phyloP scores from a whole-genome alignment of 2,797 vertebrate species.

The Chromobotia macracanthus region DNA sequence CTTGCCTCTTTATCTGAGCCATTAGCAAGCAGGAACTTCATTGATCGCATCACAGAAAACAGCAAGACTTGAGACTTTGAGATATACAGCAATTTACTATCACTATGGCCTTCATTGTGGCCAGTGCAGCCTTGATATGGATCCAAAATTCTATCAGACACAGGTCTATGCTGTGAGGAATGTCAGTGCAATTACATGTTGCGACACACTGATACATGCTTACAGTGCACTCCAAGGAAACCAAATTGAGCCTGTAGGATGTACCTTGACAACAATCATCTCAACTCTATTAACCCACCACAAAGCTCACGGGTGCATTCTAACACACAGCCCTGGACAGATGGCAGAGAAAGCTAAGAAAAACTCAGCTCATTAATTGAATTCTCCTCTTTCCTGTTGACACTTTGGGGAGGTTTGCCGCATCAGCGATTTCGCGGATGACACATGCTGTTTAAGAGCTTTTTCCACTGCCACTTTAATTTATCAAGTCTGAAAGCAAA shows the following conservation, averaged over 20 bases:
- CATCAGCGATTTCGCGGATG: slow-evolving; percentile 44
- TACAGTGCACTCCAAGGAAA: background rate
- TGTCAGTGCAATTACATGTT: background rate
- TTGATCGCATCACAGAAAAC: slow-evolving; percentile 24
- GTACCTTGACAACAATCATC: background rate
- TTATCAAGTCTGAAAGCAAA: slow-evolving; percentile 44
- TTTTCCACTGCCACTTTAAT: slow-evolving; percentile 34
- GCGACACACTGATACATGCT: background rate
- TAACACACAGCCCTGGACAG: background rate
- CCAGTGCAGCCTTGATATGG: background rate
- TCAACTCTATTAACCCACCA: background rate
- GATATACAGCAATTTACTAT: background rate
- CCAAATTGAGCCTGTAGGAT: background rate
- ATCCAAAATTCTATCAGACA: background rate
- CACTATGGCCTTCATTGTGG: background rate
- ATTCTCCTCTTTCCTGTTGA: slow-evolving; percentile 35
- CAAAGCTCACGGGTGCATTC: background rate
- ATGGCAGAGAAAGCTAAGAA: background rate
- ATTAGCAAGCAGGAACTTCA: slow-evolving; percentile 30
- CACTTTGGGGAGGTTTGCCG: slow-evolving; percentile 29
- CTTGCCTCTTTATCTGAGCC: slow-evolving; percentile 29
- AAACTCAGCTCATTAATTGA: slow-evolving; percentile 36
- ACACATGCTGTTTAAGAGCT: slow-evolving; percentile 34
- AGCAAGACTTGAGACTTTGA: slow-evolving; percentile 26
- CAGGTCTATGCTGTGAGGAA: background rate